phyloP scores from a whole-genome alignment of 2,797 vertebrate genomes.

The Eleutherodactylus coqui region DNA sequence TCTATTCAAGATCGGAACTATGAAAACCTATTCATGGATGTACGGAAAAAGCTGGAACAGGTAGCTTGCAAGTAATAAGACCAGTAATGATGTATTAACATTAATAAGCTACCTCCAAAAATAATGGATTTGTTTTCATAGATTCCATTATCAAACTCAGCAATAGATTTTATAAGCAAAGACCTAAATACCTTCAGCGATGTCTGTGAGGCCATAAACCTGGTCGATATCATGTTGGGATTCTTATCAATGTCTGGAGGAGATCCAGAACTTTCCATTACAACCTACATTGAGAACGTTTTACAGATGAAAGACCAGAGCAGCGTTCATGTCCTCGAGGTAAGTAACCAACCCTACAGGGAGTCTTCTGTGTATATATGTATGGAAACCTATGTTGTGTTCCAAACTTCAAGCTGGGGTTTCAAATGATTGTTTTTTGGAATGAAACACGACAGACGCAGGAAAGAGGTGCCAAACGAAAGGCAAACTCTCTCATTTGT shows the following conservation, averaged over 20 bases:
- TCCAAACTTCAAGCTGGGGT: too few relatives aligned
- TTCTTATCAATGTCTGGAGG: slow-evolving; percentile 91
- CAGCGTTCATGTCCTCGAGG: slow-evolving; percentile 82
- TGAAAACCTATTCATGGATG: slow-evolving; percentile 83
- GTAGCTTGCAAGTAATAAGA: too few relatives aligned
- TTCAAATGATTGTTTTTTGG: too few relatives aligned
- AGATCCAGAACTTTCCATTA: slow-evolving; percentile 79
- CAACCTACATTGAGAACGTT: slow-evolving; percentile 80
- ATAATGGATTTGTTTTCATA: slow-evolving; percentile 65
- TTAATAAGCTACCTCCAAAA: not conserved
- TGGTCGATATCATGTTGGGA: slow-evolving; percentile 84
- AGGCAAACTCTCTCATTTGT: too few relatives aligned
- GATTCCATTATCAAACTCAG: slow-evolving; percentile 80
- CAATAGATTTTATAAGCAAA: slow-evolving; percentile 75
- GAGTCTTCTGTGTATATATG: too few relatives aligned
- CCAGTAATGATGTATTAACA: not conserved
- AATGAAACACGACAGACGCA: too few relatives aligned
- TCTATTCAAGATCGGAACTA: slow-evolving; percentile 90
- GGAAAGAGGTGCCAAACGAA: too few relatives aligned
- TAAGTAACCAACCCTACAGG: slow-evolving; percentile 65
- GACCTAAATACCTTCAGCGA: slow-evolving; percentile 92
- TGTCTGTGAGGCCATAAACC: slow-evolving; percentile 87
- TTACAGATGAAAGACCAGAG: slow-evolving; percentile 89
- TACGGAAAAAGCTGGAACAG: slow-evolving; percentile 84
- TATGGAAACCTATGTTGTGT: too few relatives aligned